Evolutionary conservation across 2,797 vertebrate species (phyloP).

Genomic region (Apogon talboti): DNA sequence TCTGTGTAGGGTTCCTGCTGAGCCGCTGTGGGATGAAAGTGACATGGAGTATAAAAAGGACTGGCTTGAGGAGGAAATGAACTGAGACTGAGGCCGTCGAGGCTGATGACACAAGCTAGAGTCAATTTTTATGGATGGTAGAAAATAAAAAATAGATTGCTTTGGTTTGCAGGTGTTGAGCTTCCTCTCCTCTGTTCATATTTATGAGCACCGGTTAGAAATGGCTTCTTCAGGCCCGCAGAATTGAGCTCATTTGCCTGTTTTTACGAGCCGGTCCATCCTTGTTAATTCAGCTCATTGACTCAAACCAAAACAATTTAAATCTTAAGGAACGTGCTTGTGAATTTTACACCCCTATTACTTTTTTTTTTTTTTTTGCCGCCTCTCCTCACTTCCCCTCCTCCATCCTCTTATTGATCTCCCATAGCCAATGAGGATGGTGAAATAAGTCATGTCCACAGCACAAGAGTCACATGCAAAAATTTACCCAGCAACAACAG

Average conservation of each 20-base stretch:
- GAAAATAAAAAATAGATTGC: constrained; percentile 42
- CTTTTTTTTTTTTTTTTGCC: neutral
- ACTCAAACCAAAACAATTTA: constrained; percentile 43
- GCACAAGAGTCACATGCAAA: constrained; percentile 67
- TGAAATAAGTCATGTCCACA: constrained; percentile 52
- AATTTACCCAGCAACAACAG: constrained; percentile 53
- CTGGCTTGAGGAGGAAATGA: constrained; percentile 23
- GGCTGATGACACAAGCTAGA: constrained; percentile 29
- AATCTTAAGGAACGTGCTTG: constrained; percentile 29
- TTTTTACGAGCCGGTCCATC: constrained; percentile 32
- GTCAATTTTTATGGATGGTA: constrained; percentile 24
- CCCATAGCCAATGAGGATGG: constrained; percentile 35
- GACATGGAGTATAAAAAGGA: constrained; percentile 33
- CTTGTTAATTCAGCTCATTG: constrained; percentile 34
- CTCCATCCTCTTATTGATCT: constrained; percentile 32
- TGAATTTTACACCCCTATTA: constrained; percentile 28
- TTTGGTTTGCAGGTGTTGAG: constrained; percentile 25
- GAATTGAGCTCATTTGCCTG: constrained; percentile 32
- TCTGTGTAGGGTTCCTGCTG: constrained; percentile 25
- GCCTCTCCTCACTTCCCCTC: neutral
- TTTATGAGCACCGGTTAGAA: constrained; percentile 25
- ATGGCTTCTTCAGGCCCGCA: neutral
- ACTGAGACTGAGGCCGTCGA: constrained; percentile 11
- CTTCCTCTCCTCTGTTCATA: constrained; percentile 14
- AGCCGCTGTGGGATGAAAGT: constrained; percentile 33